Percentiles rank a stretch among this genome's conserved stretches.
phyloP scores from a whole-genome alignment of 2,797 vertebrate species.

The Heteromormyrus szaboi region DNA sequence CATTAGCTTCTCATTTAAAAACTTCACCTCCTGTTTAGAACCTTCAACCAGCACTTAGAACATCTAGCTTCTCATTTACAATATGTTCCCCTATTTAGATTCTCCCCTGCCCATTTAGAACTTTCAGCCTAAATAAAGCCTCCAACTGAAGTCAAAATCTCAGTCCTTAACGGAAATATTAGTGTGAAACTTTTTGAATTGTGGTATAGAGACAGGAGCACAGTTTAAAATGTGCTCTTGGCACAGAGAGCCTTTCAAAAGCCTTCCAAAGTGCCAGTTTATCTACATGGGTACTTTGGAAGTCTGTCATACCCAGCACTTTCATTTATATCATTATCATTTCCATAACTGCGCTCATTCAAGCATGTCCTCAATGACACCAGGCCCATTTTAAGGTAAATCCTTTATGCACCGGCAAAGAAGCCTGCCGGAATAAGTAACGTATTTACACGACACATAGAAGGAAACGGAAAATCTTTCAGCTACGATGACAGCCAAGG shows the following conservation, averaged over 20 bases:
- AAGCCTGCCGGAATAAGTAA: neutral
- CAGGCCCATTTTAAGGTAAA: neutral
- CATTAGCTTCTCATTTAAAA: neutral
- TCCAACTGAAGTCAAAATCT: neutral
- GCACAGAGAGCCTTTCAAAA: neutral
- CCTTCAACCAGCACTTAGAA: neutral
- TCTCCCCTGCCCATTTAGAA: neutral
- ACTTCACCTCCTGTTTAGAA: neutral
- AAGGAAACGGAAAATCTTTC: neutral
- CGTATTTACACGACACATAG: neutral
- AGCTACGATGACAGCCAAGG: neutral
- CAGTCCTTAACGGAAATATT: neutral
- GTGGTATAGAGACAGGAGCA: neutral
- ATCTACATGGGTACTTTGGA: neutral
- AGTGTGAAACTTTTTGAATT: neutral
- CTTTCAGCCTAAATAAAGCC: neutral
- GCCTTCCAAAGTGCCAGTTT: neutral
- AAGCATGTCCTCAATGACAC: neutral
- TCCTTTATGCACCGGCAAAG: neutral
- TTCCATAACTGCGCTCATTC: neutral
- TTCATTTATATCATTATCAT: conserved; percentile 12
- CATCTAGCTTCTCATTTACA: neutral
- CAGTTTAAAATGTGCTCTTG: neutral
- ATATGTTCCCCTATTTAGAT: neutral
- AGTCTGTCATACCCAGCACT: neutral